Evolutionary conservation across 2,113 vertebrate genomes (phyloP).

Genomic region (Lethenteron reissneri): DNA sequence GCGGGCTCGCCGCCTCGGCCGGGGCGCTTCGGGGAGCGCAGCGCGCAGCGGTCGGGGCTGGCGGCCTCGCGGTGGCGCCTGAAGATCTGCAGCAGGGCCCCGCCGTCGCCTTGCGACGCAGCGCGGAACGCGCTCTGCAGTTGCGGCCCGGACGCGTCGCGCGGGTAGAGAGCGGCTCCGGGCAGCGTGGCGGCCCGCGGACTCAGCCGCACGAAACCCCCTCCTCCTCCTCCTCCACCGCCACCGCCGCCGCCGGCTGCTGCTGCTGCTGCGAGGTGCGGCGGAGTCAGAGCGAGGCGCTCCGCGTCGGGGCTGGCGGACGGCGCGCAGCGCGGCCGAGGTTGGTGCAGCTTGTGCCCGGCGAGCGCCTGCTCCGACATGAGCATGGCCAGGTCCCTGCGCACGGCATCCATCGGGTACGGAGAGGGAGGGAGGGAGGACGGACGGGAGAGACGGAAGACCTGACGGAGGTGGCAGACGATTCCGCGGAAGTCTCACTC

Average conservation of each 20-base stretch:
- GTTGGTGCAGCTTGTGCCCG: neutral
- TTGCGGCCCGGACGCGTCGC: neutral
- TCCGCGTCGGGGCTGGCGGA: neutral
- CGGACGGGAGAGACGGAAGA: too few species aligned
- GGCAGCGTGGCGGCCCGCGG: neutral
- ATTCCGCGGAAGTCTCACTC: too few species aligned
- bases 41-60: neutral
- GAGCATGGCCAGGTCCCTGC: neutral
- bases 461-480: too few species aligned
- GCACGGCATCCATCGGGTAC: neutral
- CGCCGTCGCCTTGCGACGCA: neutral
- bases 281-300: neutral
- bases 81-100: neutral
- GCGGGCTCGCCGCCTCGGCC: too few species aligned
- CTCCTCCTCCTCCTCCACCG: too few species aligned
- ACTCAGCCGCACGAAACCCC: neutral
- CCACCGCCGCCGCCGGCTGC: too few species aligned
- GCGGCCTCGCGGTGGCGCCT: neutral
- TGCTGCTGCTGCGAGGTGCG: neutral
- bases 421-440: too few species aligned
- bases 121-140: neutral
- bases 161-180: neutral
- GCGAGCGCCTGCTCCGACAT: neutral
- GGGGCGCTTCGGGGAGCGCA: neutral
- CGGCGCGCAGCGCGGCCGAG: neutral